Evolutionary conservation across 2,888 invertebrate species (phyloP).

Genomic region (Carcina quercana): DNA sequence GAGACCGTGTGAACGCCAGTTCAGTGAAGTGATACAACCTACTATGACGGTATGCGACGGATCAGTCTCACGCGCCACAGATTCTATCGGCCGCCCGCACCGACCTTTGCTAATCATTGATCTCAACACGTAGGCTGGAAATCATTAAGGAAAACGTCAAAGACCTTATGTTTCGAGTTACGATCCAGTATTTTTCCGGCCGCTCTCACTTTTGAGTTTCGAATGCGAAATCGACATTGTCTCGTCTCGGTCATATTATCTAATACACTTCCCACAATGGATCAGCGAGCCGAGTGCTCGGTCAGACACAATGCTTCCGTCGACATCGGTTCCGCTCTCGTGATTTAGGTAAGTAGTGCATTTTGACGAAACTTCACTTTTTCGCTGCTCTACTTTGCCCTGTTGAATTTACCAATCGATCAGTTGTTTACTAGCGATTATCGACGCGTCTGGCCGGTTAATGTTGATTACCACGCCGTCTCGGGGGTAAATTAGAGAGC

Average conservation of each 20-base stretch:
- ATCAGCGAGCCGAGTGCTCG: slow-evolving; percentile 37
- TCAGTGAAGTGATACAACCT: slow-evolving; percentile 16
- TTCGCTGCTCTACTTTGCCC: slow-evolving; percentile 49
- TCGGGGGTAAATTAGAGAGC: slow-evolving; percentile 44
- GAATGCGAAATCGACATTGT: slow-evolving; percentile 54
- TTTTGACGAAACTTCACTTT: slow-evolving; percentile 70
- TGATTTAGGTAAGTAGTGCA: slow-evolving; percentile 68
- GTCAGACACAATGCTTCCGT: slow-evolving; percentile 57
- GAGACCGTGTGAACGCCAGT: slow-evolving; percentile 51
- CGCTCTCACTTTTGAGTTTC: slow-evolving; percentile 52
- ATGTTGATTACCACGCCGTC: slow-evolving; percentile 47
- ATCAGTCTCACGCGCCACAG: slow-evolving; percentile 55
- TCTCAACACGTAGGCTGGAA: slow-evolving; percentile 42
- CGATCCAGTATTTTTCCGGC: slow-evolving; percentile 19
- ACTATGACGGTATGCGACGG: slow-evolving; percentile 35
- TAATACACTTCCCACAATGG: slow-evolving; percentile 58
- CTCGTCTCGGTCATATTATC: slow-evolving; percentile 55
- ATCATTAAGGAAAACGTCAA: slow-evolving; percentile 19
- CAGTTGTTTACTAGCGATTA: slow-evolving; percentile 55
- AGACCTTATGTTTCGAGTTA: slow-evolving; percentile 13
- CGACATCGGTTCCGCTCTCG: slow-evolving; percentile 66
- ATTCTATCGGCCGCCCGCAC: slow-evolving; percentile 45
- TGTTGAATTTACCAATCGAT: slow-evolving; percentile 41
- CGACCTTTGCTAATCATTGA: slow-evolving; percentile 42
- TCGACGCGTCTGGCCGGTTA: slow-evolving; percentile 46